Evolutionary conservation across 1,140 invertebrate species (phyloP).

Genomic region (Drosophila equinoxialis): DNA sequence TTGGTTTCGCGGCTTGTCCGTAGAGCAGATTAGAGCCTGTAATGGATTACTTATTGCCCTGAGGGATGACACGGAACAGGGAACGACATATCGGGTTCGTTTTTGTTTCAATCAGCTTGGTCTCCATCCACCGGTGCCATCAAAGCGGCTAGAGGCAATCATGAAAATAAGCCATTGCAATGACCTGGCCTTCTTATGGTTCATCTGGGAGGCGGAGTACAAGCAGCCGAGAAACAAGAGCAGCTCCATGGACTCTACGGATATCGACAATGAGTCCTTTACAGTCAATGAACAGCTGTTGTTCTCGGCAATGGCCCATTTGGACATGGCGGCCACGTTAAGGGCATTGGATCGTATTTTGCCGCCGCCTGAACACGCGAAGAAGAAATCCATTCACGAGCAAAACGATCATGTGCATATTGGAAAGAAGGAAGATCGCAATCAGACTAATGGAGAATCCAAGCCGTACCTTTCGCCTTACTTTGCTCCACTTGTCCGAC

Average conservation of each 20-base stretch:
- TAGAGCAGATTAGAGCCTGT: constrained; percentile 32
- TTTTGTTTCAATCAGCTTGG: constrained; percentile 38
- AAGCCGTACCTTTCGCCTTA: constrained; percentile 28
- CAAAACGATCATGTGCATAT: background rate
- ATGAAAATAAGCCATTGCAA: constrained; percentile 50
- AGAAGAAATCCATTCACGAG: constrained; percentile 13
- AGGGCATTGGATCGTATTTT: constrained; percentile 54
- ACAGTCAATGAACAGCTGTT: constrained; percentile 67
- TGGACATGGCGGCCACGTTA: constrained; percentile 57
- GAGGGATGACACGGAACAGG: constrained; percentile 56
- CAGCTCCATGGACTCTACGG: background rate
- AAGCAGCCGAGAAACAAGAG: constrained; percentile 9
- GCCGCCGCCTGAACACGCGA: constrained; percentile 40
- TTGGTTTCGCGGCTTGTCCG: constrained; percentile 60
- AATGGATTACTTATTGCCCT: constrained; percentile 37
- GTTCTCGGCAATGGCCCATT: constrained; percentile 59
- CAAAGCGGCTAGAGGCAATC: constrained; percentile 17
- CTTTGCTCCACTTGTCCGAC: constrained; percentile 22
- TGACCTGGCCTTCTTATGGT: constrained; percentile 65
- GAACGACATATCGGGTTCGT: constrained; percentile 39
- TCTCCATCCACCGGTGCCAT: constrained; percentile 26
- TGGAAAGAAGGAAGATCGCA: background rate
- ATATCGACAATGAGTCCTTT: background rate
- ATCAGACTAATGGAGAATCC: background rate
- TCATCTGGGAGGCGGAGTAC: constrained; percentile 58